phyloP scores from a whole-genome alignment of 2,797 vertebrate genomes.

The Carapus acus region DNA sequence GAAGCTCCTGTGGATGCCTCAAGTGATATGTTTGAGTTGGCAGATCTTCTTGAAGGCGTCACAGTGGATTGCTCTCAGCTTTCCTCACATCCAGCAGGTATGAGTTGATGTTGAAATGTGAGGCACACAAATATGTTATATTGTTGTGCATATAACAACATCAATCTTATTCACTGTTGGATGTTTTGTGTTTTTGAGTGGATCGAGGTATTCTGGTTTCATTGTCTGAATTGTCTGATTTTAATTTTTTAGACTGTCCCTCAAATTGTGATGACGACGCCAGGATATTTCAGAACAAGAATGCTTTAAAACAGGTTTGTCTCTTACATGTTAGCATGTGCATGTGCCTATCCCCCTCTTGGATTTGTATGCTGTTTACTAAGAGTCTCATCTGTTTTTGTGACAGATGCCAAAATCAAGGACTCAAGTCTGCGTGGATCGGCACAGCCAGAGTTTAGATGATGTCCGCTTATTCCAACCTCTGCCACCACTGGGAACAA shows the following conservation, averaged over 20 bases:
- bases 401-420: slow-evolving; percentile 55
- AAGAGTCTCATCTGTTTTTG: neutral
- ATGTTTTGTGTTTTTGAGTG: slow-evolving; percentile 1
- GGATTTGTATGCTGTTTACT: slow-evolving; percentile 1
- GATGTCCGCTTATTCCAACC: slow-evolving; percentile 67
- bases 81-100: slow-evolving; percentile 70
- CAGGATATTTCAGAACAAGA: slow-evolving; percentile 54
- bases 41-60: slow-evolving; percentile 69
- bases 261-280: slow-evolving; percentile 29
- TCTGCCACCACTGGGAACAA: slow-evolving; percentile 49
- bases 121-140: no score
- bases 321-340: neutral
- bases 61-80: slow-evolving; percentile 69
- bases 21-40: slow-evolving; percentile 70
- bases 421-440: slow-evolving; percentile 55
- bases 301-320: slow-evolving; percentile 72
- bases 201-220: neutral
- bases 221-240: slow-evolving; percentile 8
- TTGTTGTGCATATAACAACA: no score
- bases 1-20: slow-evolving; percentile 72
- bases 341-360: neutral
- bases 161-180: no score
- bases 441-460: slow-evolving; percentile 77
- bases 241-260: slow-evolving; percentile 14
- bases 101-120: slow-evolving; percentile 3